Percentiles rank a stretch among this genome's conserved stretches.
phyloP scores from a whole-genome alignment of 2,113 vertebrate species.

The Macquaria australasica region DNA sequence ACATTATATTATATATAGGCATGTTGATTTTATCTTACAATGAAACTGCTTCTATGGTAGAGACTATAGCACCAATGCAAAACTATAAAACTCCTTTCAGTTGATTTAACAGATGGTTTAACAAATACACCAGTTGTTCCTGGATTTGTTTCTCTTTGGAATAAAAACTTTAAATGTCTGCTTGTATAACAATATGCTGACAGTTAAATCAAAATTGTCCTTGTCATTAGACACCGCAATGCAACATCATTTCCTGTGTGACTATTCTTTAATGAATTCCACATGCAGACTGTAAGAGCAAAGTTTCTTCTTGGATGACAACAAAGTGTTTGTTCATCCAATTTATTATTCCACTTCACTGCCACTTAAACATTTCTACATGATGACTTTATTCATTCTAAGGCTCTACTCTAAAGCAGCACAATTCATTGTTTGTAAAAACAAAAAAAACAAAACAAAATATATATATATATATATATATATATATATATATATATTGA shows the following conservation, averaged over 20 bases:
- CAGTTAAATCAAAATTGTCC: conserved; percentile 39
- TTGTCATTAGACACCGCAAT: conserved; percentile 26
- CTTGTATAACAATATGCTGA: conserved; percentile 9
- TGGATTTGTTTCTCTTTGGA: conserved; percentile 20
- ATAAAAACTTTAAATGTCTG: conserved; percentile 14
- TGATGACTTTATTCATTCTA: conserved; percentile 41
- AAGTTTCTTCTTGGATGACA: conserved; percentile 42
- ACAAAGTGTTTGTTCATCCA: conserved; percentile 47
- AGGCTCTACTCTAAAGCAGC: conserved; percentile 5
- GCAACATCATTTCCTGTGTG: conserved; percentile 38
- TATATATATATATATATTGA: too few species aligned
- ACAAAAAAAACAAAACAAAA: too few species aligned
- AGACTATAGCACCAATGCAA: background rate
- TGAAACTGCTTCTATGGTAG: background rate
- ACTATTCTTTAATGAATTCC: conserved; percentile 48
- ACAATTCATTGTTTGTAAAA: conserved; percentile 21
- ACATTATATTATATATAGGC: background rate
- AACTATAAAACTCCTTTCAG: background rate
- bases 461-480: too few species aligned
- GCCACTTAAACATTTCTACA: conserved; percentile 38
- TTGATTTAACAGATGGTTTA: conserved; percentile 26
- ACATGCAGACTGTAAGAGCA: conserved; percentile 39
- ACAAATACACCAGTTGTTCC: conserved; percentile 7
- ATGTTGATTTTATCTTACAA: background rate
- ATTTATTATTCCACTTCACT: conserved; percentile 67